Conservation (phyloP, 2,888 invertebrate genomes). For the Iselma pallidipennis region DNA sequence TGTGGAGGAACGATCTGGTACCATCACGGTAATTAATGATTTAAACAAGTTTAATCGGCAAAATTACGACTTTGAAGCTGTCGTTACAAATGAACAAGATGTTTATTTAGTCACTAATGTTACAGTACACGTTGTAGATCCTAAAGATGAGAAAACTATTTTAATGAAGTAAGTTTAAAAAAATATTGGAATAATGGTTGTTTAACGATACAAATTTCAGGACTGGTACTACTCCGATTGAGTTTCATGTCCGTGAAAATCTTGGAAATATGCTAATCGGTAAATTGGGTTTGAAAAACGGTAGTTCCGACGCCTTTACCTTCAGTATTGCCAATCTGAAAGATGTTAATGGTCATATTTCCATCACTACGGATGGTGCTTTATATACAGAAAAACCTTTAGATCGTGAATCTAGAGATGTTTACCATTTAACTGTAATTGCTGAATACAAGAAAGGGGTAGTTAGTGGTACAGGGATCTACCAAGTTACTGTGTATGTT, state of each 20-base stretch:
- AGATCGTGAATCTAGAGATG: constrained; percentile 74
- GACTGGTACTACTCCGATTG: constrained; percentile 69
- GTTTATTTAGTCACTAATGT: constrained; percentile 79
- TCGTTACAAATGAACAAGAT: constrained; percentile 69
- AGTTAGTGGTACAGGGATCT: constrained; percentile 71
- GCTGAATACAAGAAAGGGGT: constrained; percentile 74
- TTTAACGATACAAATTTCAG: constrained; percentile 48
- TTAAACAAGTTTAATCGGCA: constrained; percentile 69
- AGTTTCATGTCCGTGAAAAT: constrained; percentile 79
- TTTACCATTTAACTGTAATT: constrained; percentile 77
- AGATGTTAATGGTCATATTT: constrained; percentile 78
- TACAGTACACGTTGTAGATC: constrained; percentile 81
- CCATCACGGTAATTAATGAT: constrained; percentile 81
- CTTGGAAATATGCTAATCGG: constrained; percentile 73
- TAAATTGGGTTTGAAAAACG: constrained; percentile 64
- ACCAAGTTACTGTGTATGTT: constrained; percentile 78
- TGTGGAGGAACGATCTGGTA: constrained; percentile 85
- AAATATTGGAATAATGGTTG: constrained; percentile 4
- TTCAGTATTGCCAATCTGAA: constrained; percentile 83
- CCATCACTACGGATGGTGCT: constrained; percentile 77
- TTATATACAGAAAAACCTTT: constrained; percentile 76
- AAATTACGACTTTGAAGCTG: constrained; percentile 80
- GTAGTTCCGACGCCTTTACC: constrained; percentile 56
- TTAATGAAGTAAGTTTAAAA: constrained; percentile 65
- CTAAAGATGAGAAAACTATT: constrained; percentile 70